Evolutionary conservation across 2,113 vertebrate genomes (phyloP).

Genomic region (Spermophilus dauricus): DNA sequence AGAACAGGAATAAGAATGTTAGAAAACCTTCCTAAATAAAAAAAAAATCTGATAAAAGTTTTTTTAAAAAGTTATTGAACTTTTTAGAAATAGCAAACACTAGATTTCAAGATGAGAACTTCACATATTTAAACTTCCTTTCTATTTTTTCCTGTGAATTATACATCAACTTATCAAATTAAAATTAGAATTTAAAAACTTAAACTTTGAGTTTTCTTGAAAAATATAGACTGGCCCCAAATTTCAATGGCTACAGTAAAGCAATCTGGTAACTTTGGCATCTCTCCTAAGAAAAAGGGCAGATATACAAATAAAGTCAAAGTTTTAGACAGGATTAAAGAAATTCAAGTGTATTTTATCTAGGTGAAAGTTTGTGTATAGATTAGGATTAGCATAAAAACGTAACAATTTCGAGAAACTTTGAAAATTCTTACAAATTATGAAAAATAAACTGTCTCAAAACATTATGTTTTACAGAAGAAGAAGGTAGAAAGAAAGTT

Average conservation of each 20-base stretch:
- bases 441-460: background rate
- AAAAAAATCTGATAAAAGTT: background rate
- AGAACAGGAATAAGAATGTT: background rate
- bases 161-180: background rate
- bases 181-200: constrained; percentile 38
- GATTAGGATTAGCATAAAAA: constrained; percentile 20
- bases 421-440: background rate
- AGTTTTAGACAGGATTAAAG: background rate
- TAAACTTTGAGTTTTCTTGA: constrained; percentile 39
- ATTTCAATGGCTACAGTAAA: background rate
- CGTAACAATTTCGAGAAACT: background rate
- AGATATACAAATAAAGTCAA: background rate
- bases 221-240: constrained; percentile 34
- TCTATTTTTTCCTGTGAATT: background rate
- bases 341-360: background rate
- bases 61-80: background rate
- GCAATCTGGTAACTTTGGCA: background rate
- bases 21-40: background rate
- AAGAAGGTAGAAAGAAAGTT: background rate
- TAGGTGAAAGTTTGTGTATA: background rate
- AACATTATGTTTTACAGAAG: background rate
- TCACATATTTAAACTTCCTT: background rate
- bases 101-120: constrained; percentile 23
- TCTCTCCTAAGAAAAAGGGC: background rate
- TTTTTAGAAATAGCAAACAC: constrained; percentile 47